Evolutionary conservation across 64 coral and sea anemone species (phyloP).

Genomic region (Montipora efflorescens): DNA sequence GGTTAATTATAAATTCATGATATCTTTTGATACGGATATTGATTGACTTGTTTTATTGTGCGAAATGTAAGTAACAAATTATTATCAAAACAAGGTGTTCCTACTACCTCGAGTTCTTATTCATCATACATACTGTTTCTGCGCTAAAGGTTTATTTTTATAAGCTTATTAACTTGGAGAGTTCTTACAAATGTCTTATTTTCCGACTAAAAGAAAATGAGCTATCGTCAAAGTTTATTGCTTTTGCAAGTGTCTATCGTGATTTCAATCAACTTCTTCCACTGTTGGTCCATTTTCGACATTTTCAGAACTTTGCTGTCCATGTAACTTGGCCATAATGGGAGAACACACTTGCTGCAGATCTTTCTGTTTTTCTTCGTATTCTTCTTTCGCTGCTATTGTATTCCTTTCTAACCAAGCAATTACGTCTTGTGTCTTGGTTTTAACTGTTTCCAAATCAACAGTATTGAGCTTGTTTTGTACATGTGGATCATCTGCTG

Average conservation of each 20-base stretch:
- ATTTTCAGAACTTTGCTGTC: background rate
- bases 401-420: constrained; percentile 67
- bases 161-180: too few relatives aligned
- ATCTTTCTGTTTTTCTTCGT: constrained; percentile 70
- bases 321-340: constrained; percentile 85
- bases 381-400: constrained; percentile 74
- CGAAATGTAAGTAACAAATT: too few relatives aligned
- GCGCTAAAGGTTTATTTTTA: too few relatives aligned
- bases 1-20: too few relatives aligned
- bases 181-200: too few relatives aligned
- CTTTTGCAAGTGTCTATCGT: background rate
- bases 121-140: too few relatives aligned
- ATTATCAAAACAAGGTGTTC: too few relatives aligned
- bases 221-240: background rate
- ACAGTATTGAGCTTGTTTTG: constrained; percentile 46
- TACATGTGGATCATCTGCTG: constrained; percentile 57
- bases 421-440: constrained; percentile 64
- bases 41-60: too few relatives aligned
- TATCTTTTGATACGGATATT: too few relatives aligned
- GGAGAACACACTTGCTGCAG: constrained; percentile 77
- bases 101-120: too few relatives aligned
- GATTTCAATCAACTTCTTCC: constrained; percentile 45
- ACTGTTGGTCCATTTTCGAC: constrained; percentile 3
- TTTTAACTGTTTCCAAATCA: constrained; percentile 58
- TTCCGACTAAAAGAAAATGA: too few relatives aligned